Base-by-base conservation (phyloP, 2,113 vertebrate species). In the Tragelaphus scriptus region DNA sequence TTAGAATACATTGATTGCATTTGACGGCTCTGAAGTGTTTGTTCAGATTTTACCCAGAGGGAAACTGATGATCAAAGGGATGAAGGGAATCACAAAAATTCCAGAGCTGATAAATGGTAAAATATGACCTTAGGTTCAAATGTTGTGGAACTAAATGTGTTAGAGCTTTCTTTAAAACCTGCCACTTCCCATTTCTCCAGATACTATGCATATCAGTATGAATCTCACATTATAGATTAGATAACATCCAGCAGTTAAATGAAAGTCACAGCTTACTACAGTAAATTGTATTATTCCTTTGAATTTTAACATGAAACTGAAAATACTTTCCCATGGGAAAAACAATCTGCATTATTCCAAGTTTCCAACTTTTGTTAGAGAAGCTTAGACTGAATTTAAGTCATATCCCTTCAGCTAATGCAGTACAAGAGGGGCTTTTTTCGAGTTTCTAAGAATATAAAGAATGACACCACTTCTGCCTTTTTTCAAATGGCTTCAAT, bases 101-200 rank as follows among this genome's bases (percentile, higher is more conserved):
- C 47, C 3, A 91, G 9, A 84, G 49, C 10, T 58, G 21, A n/a
- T n/a, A 21, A 88, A 75, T 1, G 2, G 26, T 51, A 80, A 36
- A 36, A 65, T 11, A 1, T 32, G n/a, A 4, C 10, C 88, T 47
- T 12, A 85, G 55, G 77, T 58, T 23, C 9, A 61, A 92, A 44
- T 61, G 25, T 40, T 13, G 32, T 81, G 28, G 88, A 90, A 21
- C 3, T 8, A 91, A 88, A 68, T 68, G 21, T 93, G 30, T 75
- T 80, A 63, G 7, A 6, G 3, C 81, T 95, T 94, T 30, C 17
- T 82, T 96, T 7, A 88, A 98, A 88, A 82, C 9, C 17, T 88
- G 14, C 32, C 86, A 68, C n/a, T 93, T 95, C 5, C 30, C 30
- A 88, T 91, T 81, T 94, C 77, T 32, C 15, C 26, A 82, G 44